Evolutionary conservation across 2,797 vertebrate genomes (phyloP).

Genomic region (Notoglanidium macrostoma): DNA sequence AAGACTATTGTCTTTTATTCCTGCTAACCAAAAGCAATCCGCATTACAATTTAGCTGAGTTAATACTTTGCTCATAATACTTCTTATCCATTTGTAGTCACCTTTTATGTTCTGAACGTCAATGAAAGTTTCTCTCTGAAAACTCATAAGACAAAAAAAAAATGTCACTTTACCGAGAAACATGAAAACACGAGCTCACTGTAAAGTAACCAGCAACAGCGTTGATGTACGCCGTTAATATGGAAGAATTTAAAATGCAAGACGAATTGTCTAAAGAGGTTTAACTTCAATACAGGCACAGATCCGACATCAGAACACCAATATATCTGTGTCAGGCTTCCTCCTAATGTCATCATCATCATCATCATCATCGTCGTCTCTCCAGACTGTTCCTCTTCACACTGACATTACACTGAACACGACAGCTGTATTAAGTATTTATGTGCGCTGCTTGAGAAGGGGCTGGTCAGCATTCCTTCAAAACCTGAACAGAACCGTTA

Average conservation of each 20-base stretch:
- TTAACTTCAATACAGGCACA: too few relatives aligned
- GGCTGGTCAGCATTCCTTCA: slow-evolving; percentile 62
- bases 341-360: background rate
- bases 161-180: background rate
- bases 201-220: too few relatives aligned
- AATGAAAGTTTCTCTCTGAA: background rate
- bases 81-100: background rate
- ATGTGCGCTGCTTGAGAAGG: slow-evolving; percentile 50
- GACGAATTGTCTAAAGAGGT: background rate
- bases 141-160: too few relatives aligned
- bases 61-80: too few relatives aligned
- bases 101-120: background rate
- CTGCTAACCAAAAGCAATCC: background rate
- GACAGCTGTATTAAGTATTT: slow-evolving; percentile 52
- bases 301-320: background rate
- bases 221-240: background rate
- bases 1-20: background rate
- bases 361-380: background rate
- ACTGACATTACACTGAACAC: slow-evolving; percentile 42
- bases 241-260: background rate
- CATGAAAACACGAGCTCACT: too few relatives aligned
- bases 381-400: slow-evolving; percentile 17
- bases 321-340: background rate
- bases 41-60: too few relatives aligned
- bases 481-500: slow-evolving; percentile 67